Evolutionary conservation across 2,888 invertebrate species (phyloP), one percentile per base, ranked within the genome.

Genomic region (Dicranocentrus wangi): DNA sequence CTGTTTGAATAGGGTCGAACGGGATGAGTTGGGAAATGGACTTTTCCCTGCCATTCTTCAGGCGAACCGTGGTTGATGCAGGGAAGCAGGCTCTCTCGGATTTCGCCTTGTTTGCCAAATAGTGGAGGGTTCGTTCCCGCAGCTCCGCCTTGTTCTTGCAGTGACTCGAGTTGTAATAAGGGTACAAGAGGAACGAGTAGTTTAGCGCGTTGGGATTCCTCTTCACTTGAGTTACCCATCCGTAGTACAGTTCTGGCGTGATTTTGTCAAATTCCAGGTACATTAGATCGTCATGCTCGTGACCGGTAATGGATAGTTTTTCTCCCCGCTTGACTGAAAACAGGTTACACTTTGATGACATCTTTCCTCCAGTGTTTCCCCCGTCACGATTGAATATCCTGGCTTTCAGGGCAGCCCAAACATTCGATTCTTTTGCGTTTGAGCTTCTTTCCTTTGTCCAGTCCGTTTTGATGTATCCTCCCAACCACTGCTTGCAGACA

Each of bases 401-500:
- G 55, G 19, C n/a, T 19, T 51, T 51, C 23, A 1, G 7, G 2
- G 25, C 21, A n/a, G n/a, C n/a, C n/a, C n/a, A n/a, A n/a, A n/a
- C n/a, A n/a, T n/a, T n/a, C n/a, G n/a, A n/a, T 55, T 55, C 32
- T 32, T 32, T 32, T n/a, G n/a, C n/a, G n/a, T n/a, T n/a, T n/a
- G n/a, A n/a, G n/a, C n/a, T n/a, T n/a, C n/a, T n/a, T 7, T 32
- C 32, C 3, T 55, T 25, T 5, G 55, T 55, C 25, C 7, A 3
- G 15, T 55, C 55, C 5, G 55, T 55, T 55, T 55, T 55, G 13
- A 55, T 55, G 15, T 23, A 55, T 10, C 55, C 55, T 55, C 55
- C 55, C 1, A 55, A 3, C 55, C 55, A 55, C 25, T 55, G 55
- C 15, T 55, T 55, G 25, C 21, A 19, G 1, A 55, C 55, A 23